These are phyloP conservation scores for Tokudaia tokunoshimensis DNA, from an alignment of 2,797 vertebrate genomes.

Conservation along the genomic window DNA sequence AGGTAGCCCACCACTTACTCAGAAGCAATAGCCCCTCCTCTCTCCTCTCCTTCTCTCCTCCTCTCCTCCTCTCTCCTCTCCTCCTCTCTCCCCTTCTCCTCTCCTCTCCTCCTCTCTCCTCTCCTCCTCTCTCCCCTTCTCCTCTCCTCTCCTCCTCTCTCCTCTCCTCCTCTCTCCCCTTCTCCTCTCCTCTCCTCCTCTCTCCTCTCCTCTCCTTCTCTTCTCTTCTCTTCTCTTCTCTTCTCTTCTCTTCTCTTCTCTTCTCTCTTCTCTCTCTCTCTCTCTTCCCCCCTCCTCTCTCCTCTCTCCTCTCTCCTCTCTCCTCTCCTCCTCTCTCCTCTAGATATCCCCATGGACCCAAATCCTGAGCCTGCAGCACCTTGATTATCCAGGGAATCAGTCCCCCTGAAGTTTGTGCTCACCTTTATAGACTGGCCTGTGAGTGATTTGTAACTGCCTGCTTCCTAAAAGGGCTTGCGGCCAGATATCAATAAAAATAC, in stretches of 20 bases:
- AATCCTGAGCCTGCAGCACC: constrained; percentile 36
- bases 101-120: too few relatives aligned
- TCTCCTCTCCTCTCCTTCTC: neutral
- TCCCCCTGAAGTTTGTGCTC: constrained; percentile 31
- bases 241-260: neutral
- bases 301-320: too few relatives aligned
- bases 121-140: too few relatives aligned
- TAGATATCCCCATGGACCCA: neutral
- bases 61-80: too few relatives aligned
- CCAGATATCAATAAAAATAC: constrained; percentile 67
- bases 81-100: too few relatives aligned
- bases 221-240: neutral
- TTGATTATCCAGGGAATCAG: constrained; percentile 54
- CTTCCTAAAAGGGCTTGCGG: constrained; percentile 64
- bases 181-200: neutral
- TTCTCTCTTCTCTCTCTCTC: too few relatives aligned
- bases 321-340: neutral
- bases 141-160: too few relatives aligned
- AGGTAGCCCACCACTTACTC: neutral
- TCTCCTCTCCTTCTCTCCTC: neutral
- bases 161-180: neutral
- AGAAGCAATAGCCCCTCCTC: neutral
- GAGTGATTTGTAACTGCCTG: constrained; percentile 74
- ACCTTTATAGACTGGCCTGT: constrained; percentile 52
- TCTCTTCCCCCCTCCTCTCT: too few relatives aligned